A percentile compares a stretch with the other conserved stretches of the same genome.
Conservation (phyloP, 2,888 invertebrate genomes). For the Himalopsyche japonica region DNA sequence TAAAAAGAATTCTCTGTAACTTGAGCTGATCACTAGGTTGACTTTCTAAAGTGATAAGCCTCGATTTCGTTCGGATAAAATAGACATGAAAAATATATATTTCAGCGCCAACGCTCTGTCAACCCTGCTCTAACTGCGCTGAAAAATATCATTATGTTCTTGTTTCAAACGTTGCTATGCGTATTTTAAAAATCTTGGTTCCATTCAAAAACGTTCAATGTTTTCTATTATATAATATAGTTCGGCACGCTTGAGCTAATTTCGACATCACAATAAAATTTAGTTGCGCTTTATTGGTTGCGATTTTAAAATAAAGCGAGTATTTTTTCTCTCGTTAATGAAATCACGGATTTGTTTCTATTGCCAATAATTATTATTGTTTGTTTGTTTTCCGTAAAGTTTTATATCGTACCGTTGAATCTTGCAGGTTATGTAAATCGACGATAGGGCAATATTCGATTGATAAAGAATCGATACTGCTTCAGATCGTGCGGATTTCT, state of each 20-base stretch:
- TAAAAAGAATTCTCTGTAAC: too few species aligned
- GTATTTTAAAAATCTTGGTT: neutral
- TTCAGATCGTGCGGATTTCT: too few species aligned
- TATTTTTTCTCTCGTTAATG: neutral
- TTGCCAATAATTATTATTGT: too few species aligned
- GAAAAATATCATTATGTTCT: neutral
- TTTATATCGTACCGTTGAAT: too few species aligned
- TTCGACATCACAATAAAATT: neutral
- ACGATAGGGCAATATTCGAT: too few species aligned
- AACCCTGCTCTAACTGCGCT: neutral
- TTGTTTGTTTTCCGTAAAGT: too few species aligned
- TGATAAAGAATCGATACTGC: too few species aligned
- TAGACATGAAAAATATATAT: too few species aligned
- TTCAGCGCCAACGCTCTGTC: neutral
- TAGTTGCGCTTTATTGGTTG: neutral
- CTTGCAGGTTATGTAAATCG: too few species aligned
- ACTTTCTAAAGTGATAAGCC: too few species aligned
- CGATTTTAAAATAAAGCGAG: neutral
- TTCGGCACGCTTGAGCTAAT: neutral
- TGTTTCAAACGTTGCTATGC: neutral
- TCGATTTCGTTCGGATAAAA: too few species aligned
- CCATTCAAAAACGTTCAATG: neutral
- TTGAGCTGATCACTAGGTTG: too few species aligned
- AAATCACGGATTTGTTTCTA: neutral
- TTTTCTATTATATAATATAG: neutral